A percentile compares a stretch with the other conserved stretches of the same genome.
Evolutionary conservation across 1,140 invertebrate genomes (phyloP).

Genomic region (Dysdera silvatica): DNA sequence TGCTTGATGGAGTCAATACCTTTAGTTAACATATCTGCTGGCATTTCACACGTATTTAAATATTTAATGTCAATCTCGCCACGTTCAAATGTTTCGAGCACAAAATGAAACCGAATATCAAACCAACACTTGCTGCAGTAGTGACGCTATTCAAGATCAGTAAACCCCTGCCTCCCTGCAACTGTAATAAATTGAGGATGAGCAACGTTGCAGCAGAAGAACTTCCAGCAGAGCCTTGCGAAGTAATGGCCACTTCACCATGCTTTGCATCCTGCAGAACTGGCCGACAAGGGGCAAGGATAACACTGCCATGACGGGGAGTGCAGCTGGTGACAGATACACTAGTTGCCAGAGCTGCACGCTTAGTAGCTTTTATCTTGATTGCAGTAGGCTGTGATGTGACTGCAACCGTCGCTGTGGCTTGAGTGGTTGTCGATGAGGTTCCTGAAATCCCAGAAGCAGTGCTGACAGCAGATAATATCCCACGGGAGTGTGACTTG

Average conservation of each 20-base stretch:
- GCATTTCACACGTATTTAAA: no score
- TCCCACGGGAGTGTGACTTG: constrained; percentile 50
- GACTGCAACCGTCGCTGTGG: constrained; percentile 11
- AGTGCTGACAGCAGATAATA: constrained; percentile 44
- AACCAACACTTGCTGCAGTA: constrained; percentile 30
- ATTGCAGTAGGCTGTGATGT: constrained; percentile 4
- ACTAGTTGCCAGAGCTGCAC: constrained; percentile 9
- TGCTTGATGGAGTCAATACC: no score
- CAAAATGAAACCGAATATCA: no score
- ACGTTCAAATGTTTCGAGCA: no score
- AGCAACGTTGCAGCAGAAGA: constrained; percentile 40
- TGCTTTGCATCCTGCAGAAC: constrained; percentile 23
- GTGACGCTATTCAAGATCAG: constrained; percentile 66
- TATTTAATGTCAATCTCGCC: no score
- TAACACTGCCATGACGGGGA: constrained; percentile 18
- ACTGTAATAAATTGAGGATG: constrained; percentile 73
- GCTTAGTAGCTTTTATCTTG: constrained; percentile 17
- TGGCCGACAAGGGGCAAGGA: constrained; percentile 26
- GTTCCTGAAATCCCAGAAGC: constrained; percentile 35
- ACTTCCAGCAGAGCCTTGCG: constrained; percentile 7
- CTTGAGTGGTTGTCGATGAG: constrained; percentile 9
- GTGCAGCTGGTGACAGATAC: constrained; percentile 10
- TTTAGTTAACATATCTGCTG: no score
- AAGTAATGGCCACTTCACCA: constrained; percentile 21
- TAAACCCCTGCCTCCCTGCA: constrained; percentile 70